Conservation (phyloP, 2,888 invertebrate species). For the Thereva nobilitata region DNA sequence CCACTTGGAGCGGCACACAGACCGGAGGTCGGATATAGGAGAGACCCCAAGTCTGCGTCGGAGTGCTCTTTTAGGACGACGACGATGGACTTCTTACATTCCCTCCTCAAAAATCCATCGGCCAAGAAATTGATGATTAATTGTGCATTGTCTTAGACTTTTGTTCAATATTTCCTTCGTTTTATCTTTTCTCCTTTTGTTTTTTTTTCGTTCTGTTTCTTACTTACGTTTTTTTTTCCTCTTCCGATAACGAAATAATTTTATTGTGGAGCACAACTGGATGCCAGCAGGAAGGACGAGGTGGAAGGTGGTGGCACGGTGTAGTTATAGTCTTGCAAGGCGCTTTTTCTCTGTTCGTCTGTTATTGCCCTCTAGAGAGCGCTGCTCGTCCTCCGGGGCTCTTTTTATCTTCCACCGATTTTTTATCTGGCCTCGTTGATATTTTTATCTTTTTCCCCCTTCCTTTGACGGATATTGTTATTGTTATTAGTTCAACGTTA, state of each 20-base stretch:
- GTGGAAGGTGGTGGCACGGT: not conserved
- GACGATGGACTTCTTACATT: not conserved
- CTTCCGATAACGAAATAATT: conserved; percentile 31
- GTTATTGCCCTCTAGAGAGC: conserved; percentile 26
- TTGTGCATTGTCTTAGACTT: conserved; percentile 27
- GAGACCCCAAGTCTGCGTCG: conserved; percentile 18
- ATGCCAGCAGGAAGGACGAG: conserved; percentile 20
- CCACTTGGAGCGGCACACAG: not conserved
- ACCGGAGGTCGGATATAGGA: conserved; percentile 4
- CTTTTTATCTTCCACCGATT: conserved; percentile 22
- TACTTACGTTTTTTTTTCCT: conserved; percentile 16
- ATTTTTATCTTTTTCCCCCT: conserved; percentile 22
- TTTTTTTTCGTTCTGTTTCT: conserved; percentile 7
- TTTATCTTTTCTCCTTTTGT: conserved; percentile 3
- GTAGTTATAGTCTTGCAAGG: conserved; percentile 3
- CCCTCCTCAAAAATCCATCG: conserved; percentile 7
- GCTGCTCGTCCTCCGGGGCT: conserved; percentile 18
- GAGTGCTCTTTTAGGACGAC: conserved; percentile 1
- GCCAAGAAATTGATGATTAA: conserved; percentile 32
- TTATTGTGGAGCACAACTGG: conserved; percentile 19
- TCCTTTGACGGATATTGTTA: conserved; percentile 18
- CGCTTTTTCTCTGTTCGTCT: conserved; percentile 13
- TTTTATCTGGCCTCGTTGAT: conserved; percentile 25
- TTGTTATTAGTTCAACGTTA: conserved; percentile 32
- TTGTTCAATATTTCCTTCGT: conserved; percentile 5